Base-by-base conservation (phyloP, 2,888 invertebrate species). In the Chelonus formosanus region DNA sequence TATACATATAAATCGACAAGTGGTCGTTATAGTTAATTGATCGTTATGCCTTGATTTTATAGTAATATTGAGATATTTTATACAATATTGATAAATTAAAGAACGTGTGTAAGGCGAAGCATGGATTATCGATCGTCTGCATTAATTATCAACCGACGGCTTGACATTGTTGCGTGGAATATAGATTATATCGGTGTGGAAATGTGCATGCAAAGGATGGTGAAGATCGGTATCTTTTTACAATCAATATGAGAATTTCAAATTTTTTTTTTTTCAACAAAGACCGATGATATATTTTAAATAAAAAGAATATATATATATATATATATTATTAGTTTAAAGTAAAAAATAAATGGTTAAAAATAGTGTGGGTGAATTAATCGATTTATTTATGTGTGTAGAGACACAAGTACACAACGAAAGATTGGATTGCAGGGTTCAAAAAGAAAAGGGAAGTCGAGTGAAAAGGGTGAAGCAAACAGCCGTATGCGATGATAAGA, bases 401-500 rank as follows among this genome's bases (percentile, higher is more conserved):
- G 20, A 20, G 20, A 20, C 20, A 40, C 6, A 40, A 40, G 35
- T 47, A 64, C 59, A 59, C 58, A 59, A 53, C 62, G 44, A 56
- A 65, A 64, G 62, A 34, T 8, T 50, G 56, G 64, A 43, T 45
- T 48, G 57, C 20, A 20, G 36, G 10, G 56, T 44, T 8, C 34
- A 5, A 43, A 47, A 31, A 31, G 44, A 45, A 61, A 47, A 54
- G 10, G 62, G 50, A 61, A 58, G 61, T 36, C 60, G 63, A 65
- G 65, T 48, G 60, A 66, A 68, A 56, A 71, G 74, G 68, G 74
- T 72, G 72, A 74, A 75, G 74, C 73, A 73, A 74, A 75, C 74
- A 8, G 52, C 52, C 52, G 74, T 72, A 70, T 73, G 73, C 73
- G 71, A 73, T 72, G 78, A 78, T 78, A 78, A 79, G 78, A 77